Conservation (phyloP, 2,797 vertebrate genomes). For the Sardinella longiceps region DNA sequence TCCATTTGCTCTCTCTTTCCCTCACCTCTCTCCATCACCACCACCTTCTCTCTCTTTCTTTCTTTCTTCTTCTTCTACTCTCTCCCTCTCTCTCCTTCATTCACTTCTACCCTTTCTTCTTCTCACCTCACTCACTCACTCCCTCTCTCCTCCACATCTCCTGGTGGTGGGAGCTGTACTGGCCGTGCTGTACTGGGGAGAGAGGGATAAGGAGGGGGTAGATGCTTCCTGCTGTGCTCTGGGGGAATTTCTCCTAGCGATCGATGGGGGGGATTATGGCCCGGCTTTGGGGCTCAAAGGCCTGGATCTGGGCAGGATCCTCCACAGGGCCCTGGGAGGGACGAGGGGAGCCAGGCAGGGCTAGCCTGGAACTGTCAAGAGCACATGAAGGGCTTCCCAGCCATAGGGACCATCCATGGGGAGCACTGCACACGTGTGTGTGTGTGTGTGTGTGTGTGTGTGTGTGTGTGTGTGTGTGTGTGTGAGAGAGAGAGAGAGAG, state of each 20-base stretch:
- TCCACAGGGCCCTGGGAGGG: slow-evolving; percentile 72
- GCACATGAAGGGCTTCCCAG: slow-evolving; percentile 67
- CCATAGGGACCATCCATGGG: slow-evolving; percentile 52
- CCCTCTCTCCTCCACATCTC: not conserved
- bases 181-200: not conserved
- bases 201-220: slow-evolving; percentile 6
- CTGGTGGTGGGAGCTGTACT: not conserved
- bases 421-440: slow-evolving; percentile 2
- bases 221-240: slow-evolving; percentile 70
- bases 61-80: no score
- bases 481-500: no score
- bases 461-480: not conserved
- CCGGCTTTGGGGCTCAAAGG: slow-evolving; percentile 81
- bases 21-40: not conserved
- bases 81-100: not conserved
- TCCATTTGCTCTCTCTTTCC: not conserved
- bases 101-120: not conserved
- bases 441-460: not conserved
- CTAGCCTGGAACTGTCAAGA: slow-evolving; percentile 83
- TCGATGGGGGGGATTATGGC: slow-evolving; percentile 81
- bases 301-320: slow-evolving; percentile 79
- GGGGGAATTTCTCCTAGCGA: slow-evolving; percentile 83
- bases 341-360: slow-evolving; percentile 65
- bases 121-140: not conserved
- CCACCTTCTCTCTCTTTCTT: not conserved